These are phyloP conservation scores for Ditylenchus weischeri DNA, from an alignment of 2,888 invertebrate species.

Conservation along the genomic window DNA sequence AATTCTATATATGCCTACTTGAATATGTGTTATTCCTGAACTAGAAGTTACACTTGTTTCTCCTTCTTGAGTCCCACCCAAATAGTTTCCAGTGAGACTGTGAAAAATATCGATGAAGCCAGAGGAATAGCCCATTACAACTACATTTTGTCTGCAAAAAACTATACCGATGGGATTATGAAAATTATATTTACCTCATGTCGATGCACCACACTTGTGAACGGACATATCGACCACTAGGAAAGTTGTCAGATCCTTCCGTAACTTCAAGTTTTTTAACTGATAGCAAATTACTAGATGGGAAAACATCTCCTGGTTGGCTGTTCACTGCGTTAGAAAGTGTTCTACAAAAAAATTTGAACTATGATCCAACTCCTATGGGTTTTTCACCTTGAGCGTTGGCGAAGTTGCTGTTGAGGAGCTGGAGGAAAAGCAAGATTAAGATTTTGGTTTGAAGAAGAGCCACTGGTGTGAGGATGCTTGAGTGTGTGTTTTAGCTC, in stretches of 20 bases:
- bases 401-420: conserved; percentile 1
- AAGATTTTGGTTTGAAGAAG: not conserved
- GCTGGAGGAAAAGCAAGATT: not conserved
- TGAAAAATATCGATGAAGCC: conserved; percentile 46
- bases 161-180: not conserved
- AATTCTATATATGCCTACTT: not conserved
- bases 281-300: not conserved
- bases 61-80: not conserved
- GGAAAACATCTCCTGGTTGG: not conserved
- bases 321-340: not conserved
- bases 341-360: not conserved
- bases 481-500: conserved; percentile 14
- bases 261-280: not conserved
- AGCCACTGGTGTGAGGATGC: not conserved
- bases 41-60: not conserved
- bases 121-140: conserved; percentile 46
- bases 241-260: too few relatives aligned
- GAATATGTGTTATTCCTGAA: not conserved
- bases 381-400: not conserved
- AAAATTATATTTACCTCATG: conserved; percentile 19
- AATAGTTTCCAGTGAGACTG: conserved; percentile 4
- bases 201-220: conserved; percentile 30
- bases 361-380: too few relatives aligned
- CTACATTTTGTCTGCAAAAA: conserved; percentile 28
- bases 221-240: conserved; percentile 7